These are phyloP conservation scores for cattle (Bos taurus) DNA, from an alignment of 2,113 vertebrate species.

Conservation along the genomic window DNA sequence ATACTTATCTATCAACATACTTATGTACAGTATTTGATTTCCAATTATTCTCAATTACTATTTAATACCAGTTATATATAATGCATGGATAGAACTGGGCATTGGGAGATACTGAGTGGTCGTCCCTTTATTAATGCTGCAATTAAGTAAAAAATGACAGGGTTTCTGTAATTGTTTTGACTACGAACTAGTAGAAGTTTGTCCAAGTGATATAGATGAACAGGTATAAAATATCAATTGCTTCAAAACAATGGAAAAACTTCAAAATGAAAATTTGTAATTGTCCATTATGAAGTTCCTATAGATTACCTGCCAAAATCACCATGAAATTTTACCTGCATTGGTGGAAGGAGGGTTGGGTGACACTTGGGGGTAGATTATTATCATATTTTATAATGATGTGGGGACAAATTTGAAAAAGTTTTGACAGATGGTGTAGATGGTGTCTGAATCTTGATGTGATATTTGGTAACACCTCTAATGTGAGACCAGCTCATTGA, in stretches of 20 bases:
- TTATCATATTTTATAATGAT: neutral
- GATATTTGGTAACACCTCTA: neutral
- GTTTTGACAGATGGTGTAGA: neutral
- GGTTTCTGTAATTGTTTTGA: conserved; percentile 66
- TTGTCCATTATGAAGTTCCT: conserved; percentile 21
- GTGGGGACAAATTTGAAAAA: neutral
- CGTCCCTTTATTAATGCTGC: conserved; percentile 53
- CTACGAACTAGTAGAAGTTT: conserved; percentile 64
- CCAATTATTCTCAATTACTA: conserved; percentile 54
- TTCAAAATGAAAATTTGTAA: conserved; percentile 9
- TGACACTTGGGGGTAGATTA: neutral
- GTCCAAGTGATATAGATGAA: conserved; percentile 51
- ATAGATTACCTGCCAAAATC: neutral
- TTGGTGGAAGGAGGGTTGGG: neutral
- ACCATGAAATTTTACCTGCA: neutral
- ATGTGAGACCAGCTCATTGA: neutral
- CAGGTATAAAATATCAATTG: conserved; percentile 39
- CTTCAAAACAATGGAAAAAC: conserved; percentile 52
- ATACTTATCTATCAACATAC: conserved; percentile 15
- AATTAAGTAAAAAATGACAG: conserved; percentile 59
- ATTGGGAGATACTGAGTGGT: conserved; percentile 1
- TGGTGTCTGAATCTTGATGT: neutral
- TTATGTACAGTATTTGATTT: conserved; percentile 65
- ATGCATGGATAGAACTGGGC: conserved; percentile 20
- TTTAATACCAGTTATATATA: conserved; percentile 51